These are phyloP conservation scores for Eristalinus sepulchralis DNA, from an alignment of 2,888 invertebrate species.

Conservation along the genomic window DNA sequence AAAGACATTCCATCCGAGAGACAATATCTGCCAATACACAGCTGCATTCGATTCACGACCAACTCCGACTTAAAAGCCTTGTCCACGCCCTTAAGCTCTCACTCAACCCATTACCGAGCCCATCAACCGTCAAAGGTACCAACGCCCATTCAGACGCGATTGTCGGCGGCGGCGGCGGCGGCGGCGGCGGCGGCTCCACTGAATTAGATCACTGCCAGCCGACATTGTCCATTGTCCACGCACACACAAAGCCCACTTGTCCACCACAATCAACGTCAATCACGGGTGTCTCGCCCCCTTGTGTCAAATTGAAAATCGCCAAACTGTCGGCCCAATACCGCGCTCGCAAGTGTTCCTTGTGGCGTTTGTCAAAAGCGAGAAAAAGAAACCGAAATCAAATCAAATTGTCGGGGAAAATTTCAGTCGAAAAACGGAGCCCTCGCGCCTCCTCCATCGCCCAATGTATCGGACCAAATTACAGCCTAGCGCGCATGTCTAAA, in stretches of 20 bases:
- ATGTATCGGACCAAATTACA: constrained; percentile 49
- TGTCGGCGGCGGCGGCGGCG: constrained; percentile 29
- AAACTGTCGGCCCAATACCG: constrained; percentile 19
- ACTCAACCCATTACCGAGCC: constrained; percentile 3
- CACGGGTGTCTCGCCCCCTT: constrained; percentile 64
- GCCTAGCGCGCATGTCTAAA: constrained; percentile 64
- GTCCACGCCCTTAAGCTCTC: constrained; percentile 13
- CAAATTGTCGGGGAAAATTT: constrained; percentile 68
- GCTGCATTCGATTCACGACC: not conserved
- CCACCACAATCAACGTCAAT: constrained; percentile 70
- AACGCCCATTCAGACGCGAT: constrained; percentile 40
- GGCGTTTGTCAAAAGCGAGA: constrained; percentile 43
- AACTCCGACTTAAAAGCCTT: constrained; percentile 4
- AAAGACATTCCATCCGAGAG: not conserved
- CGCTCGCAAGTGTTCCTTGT: constrained; percentile 43
- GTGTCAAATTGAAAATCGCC: constrained; percentile 66
- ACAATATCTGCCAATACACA: not conserved
- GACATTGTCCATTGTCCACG: constrained; percentile 50
- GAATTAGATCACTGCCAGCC: constrained; percentile 45
- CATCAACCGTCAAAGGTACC: constrained; percentile 47
- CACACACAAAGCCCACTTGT: constrained; percentile 52
- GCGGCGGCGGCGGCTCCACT: constrained; percentile 8
- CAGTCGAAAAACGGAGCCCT: constrained; percentile 33
- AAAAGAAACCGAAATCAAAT: constrained; percentile 36
- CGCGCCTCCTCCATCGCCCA: not conserved